phyloP scores from a whole-genome alignment of 2,797 vertebrate species.

The Alectoris magna region DNA sequence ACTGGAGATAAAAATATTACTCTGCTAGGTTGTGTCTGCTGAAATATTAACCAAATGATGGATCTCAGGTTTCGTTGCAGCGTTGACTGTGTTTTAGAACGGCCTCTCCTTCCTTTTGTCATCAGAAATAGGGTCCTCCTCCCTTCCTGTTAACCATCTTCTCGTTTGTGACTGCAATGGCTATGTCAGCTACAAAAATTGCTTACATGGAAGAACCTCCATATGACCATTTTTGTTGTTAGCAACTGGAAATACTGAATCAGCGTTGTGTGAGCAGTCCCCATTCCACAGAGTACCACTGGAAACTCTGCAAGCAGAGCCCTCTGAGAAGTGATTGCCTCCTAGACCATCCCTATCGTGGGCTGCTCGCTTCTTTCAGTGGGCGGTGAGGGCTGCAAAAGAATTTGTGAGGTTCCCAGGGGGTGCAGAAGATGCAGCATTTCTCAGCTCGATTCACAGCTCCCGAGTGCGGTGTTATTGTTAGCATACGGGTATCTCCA shows the following conservation, averaged over 20 bases:
- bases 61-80: neutral
- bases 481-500: neutral
- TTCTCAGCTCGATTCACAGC: neutral
- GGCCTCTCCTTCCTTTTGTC: neutral
- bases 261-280: neutral
- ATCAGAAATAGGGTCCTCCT: neutral
- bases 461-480: neutral
- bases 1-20: neutral
- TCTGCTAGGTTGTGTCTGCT: neutral
- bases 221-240: conserved; percentile 25
- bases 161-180: neutral
- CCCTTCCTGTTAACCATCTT: conserved; percentile 20
- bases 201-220: neutral
- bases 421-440: rapidly evolving
- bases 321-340: neutral
- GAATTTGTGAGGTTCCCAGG: neutral
- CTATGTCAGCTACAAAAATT: conserved; percentile 32
- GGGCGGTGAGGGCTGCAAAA: neutral
- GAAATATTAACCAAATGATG: neutral
- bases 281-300: neutral
- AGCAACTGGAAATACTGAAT: conserved; percentile 25
- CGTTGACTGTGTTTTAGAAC: neutral
- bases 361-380: rapidly evolving
- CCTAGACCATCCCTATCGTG: neutral
- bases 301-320: neutral